phyloP scores from a whole-genome alignment of 2,888 invertebrate genomes.

The Drosophila picticornis region DNA sequence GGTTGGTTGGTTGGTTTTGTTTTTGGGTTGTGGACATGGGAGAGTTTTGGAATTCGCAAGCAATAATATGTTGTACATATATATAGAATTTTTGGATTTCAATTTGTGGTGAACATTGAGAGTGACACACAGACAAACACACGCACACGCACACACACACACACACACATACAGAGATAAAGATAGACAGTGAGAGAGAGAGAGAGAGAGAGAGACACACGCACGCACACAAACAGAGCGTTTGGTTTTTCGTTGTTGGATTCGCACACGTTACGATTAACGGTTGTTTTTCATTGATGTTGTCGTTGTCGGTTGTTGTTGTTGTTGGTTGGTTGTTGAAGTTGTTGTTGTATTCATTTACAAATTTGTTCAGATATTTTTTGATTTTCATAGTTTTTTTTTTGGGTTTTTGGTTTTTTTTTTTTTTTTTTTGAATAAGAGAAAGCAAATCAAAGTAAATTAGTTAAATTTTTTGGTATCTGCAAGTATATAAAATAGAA shows the following conservation, averaged over 20 bases:
- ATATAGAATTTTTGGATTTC: conserved; percentile 67
- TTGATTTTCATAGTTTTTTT: conserved; percentile 35
- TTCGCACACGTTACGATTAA: conserved; percentile 44
- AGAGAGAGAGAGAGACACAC: conserved; percentile 16
- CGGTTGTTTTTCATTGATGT: conserved; percentile 35
- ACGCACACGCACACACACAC: conserved; percentile 36
- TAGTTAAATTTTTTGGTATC: conserved; percentile 83
- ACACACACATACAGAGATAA: conserved; percentile 31
- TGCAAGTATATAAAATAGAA: conserved; percentile 81
- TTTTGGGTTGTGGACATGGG: conserved; percentile 50
- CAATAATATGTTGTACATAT: conserved; percentile 72
- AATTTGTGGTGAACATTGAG: conserved; percentile 47
- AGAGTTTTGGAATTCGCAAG: conserved; percentile 62
- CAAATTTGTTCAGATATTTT: conserved; percentile 39
- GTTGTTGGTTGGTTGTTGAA: conserved; percentile 17
- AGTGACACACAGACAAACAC: conserved; percentile 29
- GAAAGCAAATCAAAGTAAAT: conserved; percentile 84
- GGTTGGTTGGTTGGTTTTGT: conserved; percentile 34
- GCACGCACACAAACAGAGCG: conserved; percentile 60
- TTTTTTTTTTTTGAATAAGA: conserved; percentile 82
- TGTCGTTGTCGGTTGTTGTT: conserved; percentile 33
- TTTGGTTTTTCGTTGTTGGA: conserved; percentile 49
- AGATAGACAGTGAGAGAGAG: conserved; percentile 26
- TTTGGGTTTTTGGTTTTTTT: conserved; percentile 42
- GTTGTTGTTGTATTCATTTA: conserved; percentile 43